phyloP scores from a whole-genome alignment of 1,140 invertebrate species.

The Camponotus pennsylvanicus region DNA sequence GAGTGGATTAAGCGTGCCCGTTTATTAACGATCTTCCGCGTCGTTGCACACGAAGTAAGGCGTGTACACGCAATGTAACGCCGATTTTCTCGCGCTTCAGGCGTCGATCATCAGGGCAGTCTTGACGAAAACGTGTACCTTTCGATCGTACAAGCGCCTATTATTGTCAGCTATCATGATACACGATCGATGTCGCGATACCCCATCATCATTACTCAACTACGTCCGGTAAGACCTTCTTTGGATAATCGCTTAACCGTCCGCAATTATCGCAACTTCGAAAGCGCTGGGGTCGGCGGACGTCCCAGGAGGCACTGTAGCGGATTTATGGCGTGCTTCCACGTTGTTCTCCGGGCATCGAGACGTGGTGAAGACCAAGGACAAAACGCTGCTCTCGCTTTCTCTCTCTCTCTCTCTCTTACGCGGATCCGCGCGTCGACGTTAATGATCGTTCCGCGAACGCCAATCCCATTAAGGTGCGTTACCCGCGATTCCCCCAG shows the following conservation, averaged over 20 bases:
- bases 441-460: conserved; percentile 79
- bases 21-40: conserved; percentile 18
- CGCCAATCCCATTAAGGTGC: conserved; percentile 78
- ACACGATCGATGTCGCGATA: conserved; percentile 55
- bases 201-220: conserved; percentile 57
- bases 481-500: conserved; percentile 76
- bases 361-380: conserved; percentile 39
- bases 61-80: conserved; percentile 22
- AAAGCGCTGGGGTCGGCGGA: conserved; percentile 40
- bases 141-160: conserved; percentile 30
- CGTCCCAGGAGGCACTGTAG: conserved; percentile 54
- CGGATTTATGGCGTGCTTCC: conserved; percentile 66
- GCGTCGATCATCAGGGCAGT: conserved; percentile 31
- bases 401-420: conserved; percentile 17
- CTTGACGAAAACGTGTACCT: conserved; percentile 32
- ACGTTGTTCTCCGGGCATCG: conserved; percentile 53
- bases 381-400: conserved; percentile 56
- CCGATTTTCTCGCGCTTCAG: conserved; percentile 15
- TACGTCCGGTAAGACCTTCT: conserved; percentile 53
- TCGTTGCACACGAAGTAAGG: neutral
- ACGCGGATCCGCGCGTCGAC: conserved; percentile 53
- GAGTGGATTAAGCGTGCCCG: conserved; percentile 33
- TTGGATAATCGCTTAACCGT: conserved; percentile 70
- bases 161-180: conserved; percentile 46
- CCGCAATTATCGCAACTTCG: conserved; percentile 63